A percentile compares a stretch with the other conserved stretches of the same genome.
These are phyloP conservation scores for Sander lucioperca DNA, from an alignment of 2,113 vertebrate species.

Conservation along the genomic window DNA sequence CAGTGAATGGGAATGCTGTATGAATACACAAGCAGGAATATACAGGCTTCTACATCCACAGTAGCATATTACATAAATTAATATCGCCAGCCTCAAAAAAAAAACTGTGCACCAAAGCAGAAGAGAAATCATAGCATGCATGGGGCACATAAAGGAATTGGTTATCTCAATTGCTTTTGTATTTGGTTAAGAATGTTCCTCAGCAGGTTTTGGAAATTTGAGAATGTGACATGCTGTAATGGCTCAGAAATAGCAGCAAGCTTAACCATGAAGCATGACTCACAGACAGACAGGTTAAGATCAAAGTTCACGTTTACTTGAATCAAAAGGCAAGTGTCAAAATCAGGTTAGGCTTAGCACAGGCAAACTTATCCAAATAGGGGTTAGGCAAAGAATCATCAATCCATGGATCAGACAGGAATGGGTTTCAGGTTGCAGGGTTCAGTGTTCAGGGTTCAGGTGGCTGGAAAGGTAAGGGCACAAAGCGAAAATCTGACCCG, in stretches of 20 bases:
- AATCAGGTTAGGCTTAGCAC: not conserved
- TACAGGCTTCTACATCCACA: not conserved
- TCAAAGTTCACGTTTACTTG: not conserved
- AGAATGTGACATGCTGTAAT: not conserved
- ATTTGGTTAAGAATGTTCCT: not conserved
- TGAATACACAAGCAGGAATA: conserved; percentile 11
- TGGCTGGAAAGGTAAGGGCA: not conserved
- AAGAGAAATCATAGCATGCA: not conserved
- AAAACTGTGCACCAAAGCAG: not conserved
- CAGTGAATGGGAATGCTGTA: conserved; percentile 13
- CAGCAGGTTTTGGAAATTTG: not conserved
- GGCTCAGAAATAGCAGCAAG: not conserved
- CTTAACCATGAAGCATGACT: not conserved
- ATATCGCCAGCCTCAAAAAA: not conserved
- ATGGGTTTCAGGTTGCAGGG: not conserved
- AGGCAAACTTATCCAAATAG: not conserved
- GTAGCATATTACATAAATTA: not conserved
- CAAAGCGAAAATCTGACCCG: not conserved
- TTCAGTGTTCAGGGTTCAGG: not conserved
- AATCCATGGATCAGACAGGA: not conserved
- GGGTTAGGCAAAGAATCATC: not conserved
- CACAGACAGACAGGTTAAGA: not conserved
- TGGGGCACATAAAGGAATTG: not conserved
- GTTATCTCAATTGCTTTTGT: not conserved
- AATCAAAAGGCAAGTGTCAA: not conserved